Conservation (phyloP, 2,113 vertebrate genomes). For the Pontoporia blainvillei region DNA sequence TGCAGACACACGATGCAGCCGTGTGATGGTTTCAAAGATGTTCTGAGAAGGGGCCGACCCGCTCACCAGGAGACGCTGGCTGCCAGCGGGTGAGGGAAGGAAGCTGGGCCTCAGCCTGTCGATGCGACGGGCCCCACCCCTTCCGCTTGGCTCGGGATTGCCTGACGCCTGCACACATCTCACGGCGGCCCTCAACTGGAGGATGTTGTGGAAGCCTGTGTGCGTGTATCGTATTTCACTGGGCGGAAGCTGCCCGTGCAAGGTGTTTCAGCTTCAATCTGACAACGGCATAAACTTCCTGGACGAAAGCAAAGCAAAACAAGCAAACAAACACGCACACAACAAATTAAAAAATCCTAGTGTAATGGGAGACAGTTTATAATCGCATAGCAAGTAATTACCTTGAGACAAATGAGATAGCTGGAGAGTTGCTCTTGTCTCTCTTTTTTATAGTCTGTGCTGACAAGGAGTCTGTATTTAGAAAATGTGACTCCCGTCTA, state of each 20-base stretch:
- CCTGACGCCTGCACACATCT: background rate
- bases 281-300: background rate
- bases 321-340: background rate
- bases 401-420: background rate
- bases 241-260: too few relatives aligned
- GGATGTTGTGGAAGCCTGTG: background rate
- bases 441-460: background rate
- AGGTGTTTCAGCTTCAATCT: background rate
- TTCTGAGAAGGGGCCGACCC: background rate
- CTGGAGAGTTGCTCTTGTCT: background rate
- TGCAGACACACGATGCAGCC: too few relatives aligned
- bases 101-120: background rate
- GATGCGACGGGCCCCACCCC: background rate
- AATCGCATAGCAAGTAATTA: accelerated
- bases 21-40: background rate
- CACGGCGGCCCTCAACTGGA: accelerated
- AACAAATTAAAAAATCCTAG: accelerated
- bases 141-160: accelerated
- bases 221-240: background rate
- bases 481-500: background rate
- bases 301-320: background rate
- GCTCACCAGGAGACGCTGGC: background rate
- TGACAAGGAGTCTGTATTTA: background rate
- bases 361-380: accelerated
- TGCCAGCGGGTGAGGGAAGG: background rate